A percentile compares a stretch with the other conserved stretches of the same genome.
Conservation (phyloP, 1,140 invertebrate genomes). For the Bombus turneri region DNA sequence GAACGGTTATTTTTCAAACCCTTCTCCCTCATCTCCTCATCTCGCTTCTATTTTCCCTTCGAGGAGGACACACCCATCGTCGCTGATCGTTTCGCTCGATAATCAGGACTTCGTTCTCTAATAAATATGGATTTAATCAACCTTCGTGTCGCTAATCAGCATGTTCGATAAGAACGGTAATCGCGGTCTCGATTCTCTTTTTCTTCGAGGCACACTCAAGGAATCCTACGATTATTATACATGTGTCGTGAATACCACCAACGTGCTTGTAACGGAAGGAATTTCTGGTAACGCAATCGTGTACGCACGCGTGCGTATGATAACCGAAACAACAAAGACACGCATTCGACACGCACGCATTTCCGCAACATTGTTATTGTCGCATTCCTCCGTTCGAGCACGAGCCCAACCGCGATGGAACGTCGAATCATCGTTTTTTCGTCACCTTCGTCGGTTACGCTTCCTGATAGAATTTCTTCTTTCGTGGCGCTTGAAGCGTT, state of each 20-base stretch:
- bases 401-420: no score
- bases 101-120: neutral
- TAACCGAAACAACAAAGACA: slow-evolving; percentile 17
- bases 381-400: slow-evolving; percentile 38
- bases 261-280: slow-evolving; percentile 29
- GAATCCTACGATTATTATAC: slow-evolving; percentile 25
- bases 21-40: no score
- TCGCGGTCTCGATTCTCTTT: slow-evolving; percentile 14
- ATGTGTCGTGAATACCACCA: neutral
- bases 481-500: no score
- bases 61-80: neutral
- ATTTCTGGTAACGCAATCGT: slow-evolving; percentile 16
- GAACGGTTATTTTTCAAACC: neutral
- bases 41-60: no score
- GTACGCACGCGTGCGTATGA: neutral
- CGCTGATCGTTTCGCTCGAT: neutral
- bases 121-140: slow-evolving; percentile 10
- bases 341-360: slow-evolving; percentile 41
- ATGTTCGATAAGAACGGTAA: neutral
- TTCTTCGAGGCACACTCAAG: neutral
- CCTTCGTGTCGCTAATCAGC: neutral
- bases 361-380: slow-evolving; percentile 44
- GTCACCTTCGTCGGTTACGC: no score
- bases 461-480: no score
- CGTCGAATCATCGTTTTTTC: no score